Base-by-base conservation (phyloP, 2,888 invertebrate species). In the Leucania comma region DNA sequence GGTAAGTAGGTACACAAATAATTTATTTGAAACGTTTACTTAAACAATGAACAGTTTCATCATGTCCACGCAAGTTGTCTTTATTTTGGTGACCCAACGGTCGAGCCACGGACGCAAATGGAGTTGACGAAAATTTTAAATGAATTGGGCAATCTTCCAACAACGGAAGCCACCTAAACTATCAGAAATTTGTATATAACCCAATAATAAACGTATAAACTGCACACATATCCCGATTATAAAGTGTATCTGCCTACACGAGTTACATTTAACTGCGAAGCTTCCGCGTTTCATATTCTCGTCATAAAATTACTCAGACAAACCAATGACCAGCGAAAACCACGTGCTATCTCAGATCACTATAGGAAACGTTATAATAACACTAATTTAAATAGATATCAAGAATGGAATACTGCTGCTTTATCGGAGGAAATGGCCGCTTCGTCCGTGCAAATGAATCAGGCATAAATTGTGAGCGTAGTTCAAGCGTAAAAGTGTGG, bases 81-180 rank as follows among this genome's bases (percentile, higher is more conserved):
- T 88, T 89, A 89, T 90, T 89, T 91, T 88, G 86, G 88, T 82
- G 88, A 82, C 88, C 82, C 81, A 87, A 87, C 87, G 81, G 88
- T 86, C 88, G 88, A 81, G 84, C 82, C 81, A 63, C 68, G 35
- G 72, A 89, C 91, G 89, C 89, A 89, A 91, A 92, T 91, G 91
- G 90, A 88, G 87, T 91, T 91, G 93, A 93, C 93, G 93, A 88
- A 91, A 89, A 89, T 91, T 90, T 89, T 86, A 87, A 89, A 90
- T 84, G 81, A 88, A 91, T 90, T 90, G 91, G 93, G 93, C 93
- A 93, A 81, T 80, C 83, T 69, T 90, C 93, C 93, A 93, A 93
- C 78, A 68, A 77, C 80, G 88, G 86, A 89, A 91, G 90, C 87
- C 80, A 83, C 84, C 83, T 76, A 86, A 85, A 84, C 84, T 87